Evolutionary conservation across 2,888 invertebrate species (phyloP), one percentile per base, ranked within the genome.

Genomic region (Apodemia mormo): DNA sequence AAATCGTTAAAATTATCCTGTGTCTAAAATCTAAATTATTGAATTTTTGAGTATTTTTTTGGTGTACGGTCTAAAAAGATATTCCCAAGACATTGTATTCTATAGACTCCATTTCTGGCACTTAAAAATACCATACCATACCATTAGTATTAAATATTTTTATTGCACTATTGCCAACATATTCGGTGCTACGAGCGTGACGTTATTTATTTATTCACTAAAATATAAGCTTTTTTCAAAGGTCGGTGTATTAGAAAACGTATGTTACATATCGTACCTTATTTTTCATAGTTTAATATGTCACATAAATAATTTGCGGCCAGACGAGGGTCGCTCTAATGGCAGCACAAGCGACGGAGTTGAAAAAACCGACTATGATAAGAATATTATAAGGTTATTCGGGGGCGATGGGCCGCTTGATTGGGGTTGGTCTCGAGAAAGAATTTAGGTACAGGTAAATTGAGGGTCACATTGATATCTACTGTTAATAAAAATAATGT

Each of bases 371-470:
- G 56, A 22, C 56, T 29, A 56, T 56, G 56, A 56, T 56, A 22
- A 56, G 56, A 58, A 58, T 29, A 58, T 3, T 22, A 22, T 58
- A 58, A 30, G 29, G 30, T 29, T 58, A 58, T 58, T 58, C 56
- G 56, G 56, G 22, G 56, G 22, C 56, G 56, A 58, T 58, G 56
- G 56, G 29, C 56, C 30, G 56, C 30, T 58, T 58, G 56, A 58
- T 58, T 58, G 56, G 56, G 56, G 56, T 58, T 58, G 29, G 10
- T 30, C 30, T 58, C 30, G 58, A 29, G 30, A 29, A 58, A 30
- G 22, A 58, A 58, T 58, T 58, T 58, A 58, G 58, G 30, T 58
- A 58, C 58, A 58, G 58, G 58, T 58, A 58, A 58, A 58, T 58
- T 30, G 58, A 58, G 30, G 30, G 58, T 58, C 29, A 30, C 29